phyloP scores from a whole-genome alignment of 2,797 vertebrate species.

The Micromesistius poutassou region DNA sequence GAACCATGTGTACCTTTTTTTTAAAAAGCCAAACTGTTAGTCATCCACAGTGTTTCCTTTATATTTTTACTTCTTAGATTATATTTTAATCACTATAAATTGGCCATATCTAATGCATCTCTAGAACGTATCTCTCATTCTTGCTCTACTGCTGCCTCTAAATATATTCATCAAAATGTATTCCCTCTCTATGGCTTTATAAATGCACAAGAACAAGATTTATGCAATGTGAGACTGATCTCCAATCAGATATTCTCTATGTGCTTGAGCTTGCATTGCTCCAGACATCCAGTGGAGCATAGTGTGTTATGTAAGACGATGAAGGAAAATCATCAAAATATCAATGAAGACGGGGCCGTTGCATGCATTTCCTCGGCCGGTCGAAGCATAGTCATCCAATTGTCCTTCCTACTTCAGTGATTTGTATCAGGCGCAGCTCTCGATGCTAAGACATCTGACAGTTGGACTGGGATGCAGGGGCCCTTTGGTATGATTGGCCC shows the following conservation, averaged over 20 bases:
- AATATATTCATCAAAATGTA: too few relatives aligned
- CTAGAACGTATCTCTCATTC: background rate
- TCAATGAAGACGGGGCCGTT: background rate
- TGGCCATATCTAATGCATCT: background rate
- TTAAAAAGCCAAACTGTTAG: too few relatives aligned
- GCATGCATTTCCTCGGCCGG: background rate
- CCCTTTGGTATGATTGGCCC: background rate
- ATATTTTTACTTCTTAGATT: background rate
- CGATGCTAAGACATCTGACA: background rate
- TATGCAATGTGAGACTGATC: background rate
- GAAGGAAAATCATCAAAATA: background rate
- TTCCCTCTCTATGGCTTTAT: background rate
- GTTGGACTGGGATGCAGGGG: background rate
- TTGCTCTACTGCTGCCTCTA: background rate
- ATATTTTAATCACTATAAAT: background rate
- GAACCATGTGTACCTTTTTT: background rate
- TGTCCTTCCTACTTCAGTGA: too few relatives aligned
- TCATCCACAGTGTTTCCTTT: too few relatives aligned
- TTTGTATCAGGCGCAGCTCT: background rate
- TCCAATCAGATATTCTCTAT: background rate
- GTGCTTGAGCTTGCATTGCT: background rate
- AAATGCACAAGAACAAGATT: background rate
- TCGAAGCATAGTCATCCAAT: background rate
- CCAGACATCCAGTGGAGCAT: background rate
- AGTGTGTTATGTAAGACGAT: background rate